Evolutionary conservation across 2,113 vertebrate genomes (phyloP).

Genomic region (Apodemus sylvaticus): DNA sequence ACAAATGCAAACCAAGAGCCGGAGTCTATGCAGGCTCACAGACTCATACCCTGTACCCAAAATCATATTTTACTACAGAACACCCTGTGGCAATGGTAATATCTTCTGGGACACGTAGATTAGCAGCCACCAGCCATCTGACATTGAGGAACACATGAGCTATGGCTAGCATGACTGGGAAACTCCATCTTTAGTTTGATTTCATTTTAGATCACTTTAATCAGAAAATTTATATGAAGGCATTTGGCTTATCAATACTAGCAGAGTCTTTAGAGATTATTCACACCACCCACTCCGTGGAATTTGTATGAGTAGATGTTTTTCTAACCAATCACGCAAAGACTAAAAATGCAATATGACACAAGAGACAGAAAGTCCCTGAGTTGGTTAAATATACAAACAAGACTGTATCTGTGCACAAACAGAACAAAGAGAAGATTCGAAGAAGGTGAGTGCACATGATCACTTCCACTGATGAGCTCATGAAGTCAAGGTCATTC

Average conservation of each 20-base stretch:
- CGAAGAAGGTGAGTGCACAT: not conserved
- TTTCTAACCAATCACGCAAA: not conserved
- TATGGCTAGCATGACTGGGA: not conserved
- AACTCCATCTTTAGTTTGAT: conserved; percentile 3
- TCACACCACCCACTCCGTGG: not conserved
- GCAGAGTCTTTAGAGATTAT: not conserved
- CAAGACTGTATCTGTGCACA: not conserved
- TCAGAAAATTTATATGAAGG: not conserved
- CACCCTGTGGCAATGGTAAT: not conserved
- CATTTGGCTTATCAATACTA: not conserved
- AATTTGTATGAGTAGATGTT: not conserved
- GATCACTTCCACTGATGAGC: not conserved
- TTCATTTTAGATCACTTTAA: not conserved
- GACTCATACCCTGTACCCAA: not conserved
- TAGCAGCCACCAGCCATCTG: not conserved
- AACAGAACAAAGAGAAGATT: not conserved
- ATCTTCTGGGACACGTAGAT: not conserved
- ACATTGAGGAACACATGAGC: not conserved
- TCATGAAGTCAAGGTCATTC: not conserved
- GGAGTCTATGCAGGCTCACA: not conserved
- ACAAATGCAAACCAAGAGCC: not conserved
- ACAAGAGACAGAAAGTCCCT: not conserved
- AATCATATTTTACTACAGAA: not conserved
- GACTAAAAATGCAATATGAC: not conserved
- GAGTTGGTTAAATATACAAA: not conserved